These are phyloP conservation scores for Anguilla megastoma DNA, from an alignment of 2,797 vertebrate species.

Conservation along the genomic window DNA sequence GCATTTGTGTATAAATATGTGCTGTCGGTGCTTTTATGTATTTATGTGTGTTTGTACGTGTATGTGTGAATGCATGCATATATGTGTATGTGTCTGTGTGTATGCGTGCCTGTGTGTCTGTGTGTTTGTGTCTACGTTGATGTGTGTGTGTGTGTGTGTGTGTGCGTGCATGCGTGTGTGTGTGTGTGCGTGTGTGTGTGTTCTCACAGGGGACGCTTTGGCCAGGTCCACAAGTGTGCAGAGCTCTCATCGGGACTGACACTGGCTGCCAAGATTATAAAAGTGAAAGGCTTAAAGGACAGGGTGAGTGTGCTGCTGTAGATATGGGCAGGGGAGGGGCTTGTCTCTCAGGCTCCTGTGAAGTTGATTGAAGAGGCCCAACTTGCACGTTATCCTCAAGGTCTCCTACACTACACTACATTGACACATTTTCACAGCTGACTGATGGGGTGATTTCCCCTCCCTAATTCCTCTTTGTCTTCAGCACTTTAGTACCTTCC, in stretches of 20 bases:
- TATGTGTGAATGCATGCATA: neutral
- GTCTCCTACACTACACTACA: fast-evolving
- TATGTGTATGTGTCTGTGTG: conserved; percentile 11
- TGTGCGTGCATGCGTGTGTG: conserved; percentile 6
- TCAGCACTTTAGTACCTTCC: no score
- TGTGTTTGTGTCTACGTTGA: no score
- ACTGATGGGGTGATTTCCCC: conserved; percentile 19
- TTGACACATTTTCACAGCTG: neutral
- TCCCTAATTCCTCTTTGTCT: neutral
- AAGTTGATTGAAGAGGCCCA: conserved; percentile 24
- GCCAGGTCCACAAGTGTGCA: conserved; percentile 84
- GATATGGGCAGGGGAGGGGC: neutral
- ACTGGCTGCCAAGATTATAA: conserved; percentile 86
- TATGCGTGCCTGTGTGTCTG: neutral
- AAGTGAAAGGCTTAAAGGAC: conserved; percentile 81
- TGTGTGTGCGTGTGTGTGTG: conserved; percentile 22
- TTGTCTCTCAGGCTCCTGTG: conserved; percentile 37
- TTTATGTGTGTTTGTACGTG: neutral
- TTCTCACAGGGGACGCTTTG: conserved; percentile 80
- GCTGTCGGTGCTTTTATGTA: neutral
- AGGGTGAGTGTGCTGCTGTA: conserved; percentile 66
- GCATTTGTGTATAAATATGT: neutral
- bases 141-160: neutral
- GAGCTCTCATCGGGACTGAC: conserved; percentile 78
- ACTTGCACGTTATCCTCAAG: neutral